Percentiles rank a stretch among this genome's conserved stretches.
Evolutionary conservation across 2,888 invertebrate genomes (phyloP).

Genomic region (Baronia brevicornis): DNA sequence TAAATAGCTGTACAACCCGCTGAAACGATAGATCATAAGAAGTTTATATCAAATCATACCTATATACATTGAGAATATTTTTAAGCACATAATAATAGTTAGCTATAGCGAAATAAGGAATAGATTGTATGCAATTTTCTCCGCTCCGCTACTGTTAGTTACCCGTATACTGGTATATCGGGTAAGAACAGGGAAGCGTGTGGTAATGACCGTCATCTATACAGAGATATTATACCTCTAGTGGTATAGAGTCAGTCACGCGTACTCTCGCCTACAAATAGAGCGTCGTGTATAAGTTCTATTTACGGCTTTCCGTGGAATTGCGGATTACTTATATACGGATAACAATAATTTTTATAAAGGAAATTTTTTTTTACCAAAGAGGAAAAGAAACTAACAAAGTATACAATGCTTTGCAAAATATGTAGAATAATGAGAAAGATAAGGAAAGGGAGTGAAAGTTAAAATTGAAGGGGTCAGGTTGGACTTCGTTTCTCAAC

Average conservation of each 20-base stretch:
- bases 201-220: conserved; percentile 25
- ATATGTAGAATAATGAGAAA: no score
- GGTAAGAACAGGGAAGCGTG: conserved; percentile 32
- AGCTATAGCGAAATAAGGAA: conserved; percentile 12
- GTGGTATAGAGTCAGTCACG: conserved; percentile 21
- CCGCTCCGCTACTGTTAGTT: conserved; percentile 21
- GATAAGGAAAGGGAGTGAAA: no score
- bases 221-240: conserved; percentile 16
- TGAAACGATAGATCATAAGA: no score
- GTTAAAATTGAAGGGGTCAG: no score
- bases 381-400: no score
- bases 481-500: no score
- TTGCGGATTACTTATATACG: conserved; percentile 4
- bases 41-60: conserved; percentile 11
- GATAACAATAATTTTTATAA: no score
- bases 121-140: conserved; percentile 14
- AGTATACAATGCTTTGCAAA: no score
- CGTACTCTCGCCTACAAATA: conserved; percentile 7
- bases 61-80: conserved; percentile 11
- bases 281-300: conserved; percentile 6
- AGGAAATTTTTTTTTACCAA: no score
- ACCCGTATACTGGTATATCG: conserved; percentile 19
- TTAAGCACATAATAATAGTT: conserved; percentile 4
- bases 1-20: no score
- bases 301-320: conserved; percentile 9